phyloP scores from a whole-genome alignment of 2,888 invertebrate genomes.

The Chrysina gloriosa region DNA sequence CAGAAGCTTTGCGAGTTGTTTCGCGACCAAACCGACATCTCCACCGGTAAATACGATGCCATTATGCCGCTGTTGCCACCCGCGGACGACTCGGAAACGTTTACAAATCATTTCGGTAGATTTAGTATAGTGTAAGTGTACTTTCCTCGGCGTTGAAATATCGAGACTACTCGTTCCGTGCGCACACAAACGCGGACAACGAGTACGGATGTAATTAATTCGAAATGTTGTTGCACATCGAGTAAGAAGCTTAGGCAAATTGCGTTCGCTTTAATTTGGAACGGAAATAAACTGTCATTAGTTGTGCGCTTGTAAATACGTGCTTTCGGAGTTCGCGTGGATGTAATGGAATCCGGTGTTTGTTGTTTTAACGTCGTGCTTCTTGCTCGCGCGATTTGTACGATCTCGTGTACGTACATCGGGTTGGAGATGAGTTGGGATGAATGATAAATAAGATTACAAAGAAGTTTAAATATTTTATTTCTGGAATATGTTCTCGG shows the following conservation, averaged over 20 bases:
- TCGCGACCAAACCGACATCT: neutral
- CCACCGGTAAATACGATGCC: neutral
- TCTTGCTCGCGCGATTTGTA: too few species aligned
- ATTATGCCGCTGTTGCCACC: neutral
- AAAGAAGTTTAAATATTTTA: too few species aligned
- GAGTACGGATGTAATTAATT: slow-evolving; percentile 15
- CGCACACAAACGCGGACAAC: neutral
- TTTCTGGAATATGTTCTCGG: too few species aligned
- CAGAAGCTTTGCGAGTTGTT: neutral
- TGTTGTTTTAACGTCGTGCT: too few species aligned
- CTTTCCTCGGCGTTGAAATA: neutral
- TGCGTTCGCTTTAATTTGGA: slow-evolving; percentile 10
- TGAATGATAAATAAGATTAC: too few species aligned
- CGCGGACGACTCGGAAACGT: neutral
- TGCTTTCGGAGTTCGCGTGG: neutral
- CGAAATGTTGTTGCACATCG: slow-evolving; percentile 1
- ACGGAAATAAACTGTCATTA: slow-evolving; percentile 13
- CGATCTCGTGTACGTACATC: too few species aligned
- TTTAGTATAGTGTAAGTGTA: neutral
- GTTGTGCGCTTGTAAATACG: neutral
- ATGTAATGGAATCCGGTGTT: neutral
- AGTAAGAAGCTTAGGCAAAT: slow-evolving; percentile 28
- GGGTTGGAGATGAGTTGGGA: too few species aligned
- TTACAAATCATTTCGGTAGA: slow-evolving; percentile 17
- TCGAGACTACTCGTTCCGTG: neutral